These are phyloP conservation scores for Philereme transversata DNA, from an alignment of 2,888 invertebrate species.

Conservation along the genomic window DNA sequence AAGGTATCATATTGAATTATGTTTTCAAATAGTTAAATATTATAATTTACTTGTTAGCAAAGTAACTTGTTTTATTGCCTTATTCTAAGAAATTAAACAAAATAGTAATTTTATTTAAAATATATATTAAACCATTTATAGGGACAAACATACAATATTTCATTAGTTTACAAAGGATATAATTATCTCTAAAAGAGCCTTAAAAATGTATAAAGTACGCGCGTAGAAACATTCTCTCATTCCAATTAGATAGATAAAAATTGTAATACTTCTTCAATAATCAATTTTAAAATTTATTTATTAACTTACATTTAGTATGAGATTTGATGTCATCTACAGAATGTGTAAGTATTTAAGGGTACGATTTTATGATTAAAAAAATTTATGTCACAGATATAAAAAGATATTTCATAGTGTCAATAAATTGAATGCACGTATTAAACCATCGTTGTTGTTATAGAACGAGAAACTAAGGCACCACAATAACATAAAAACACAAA, in stretches of 20 bases:
- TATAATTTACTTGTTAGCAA: constrained; percentile 29
- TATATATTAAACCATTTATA: constrained; percentile 84
- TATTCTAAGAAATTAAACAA: constrained; percentile 47
- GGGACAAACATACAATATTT: constrained; percentile 83
- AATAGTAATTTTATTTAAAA: constrained; percentile 74
- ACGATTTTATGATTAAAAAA: constrained; percentile 30
- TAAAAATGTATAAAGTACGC: constrained; percentile 80
- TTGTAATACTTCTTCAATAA: constrained; percentile 52
- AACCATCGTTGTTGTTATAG: constrained; percentile 25
- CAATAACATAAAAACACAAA: constrained; percentile 61
- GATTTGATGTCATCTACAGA: constrained; percentile 42
- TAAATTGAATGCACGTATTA: constrained; percentile 26
- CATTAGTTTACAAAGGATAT: constrained; percentile 82
- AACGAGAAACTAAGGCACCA: constrained; percentile 76
- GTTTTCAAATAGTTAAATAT: constrained; percentile 37
- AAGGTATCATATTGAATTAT: constrained; percentile 36
- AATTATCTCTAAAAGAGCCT: constrained; percentile 63
- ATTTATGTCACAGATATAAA: constrained; percentile 33
- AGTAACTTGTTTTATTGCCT: constrained; percentile 18
- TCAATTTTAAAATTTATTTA: constrained; percentile 56
- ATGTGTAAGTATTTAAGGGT: constrained; percentile 23
- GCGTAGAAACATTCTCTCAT: constrained; percentile 67
- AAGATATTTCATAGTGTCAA: constrained; percentile 40
- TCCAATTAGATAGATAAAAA: constrained; percentile 50
- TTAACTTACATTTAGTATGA: constrained; percentile 52